Evolutionary conservation across 2,797 vertebrate genomes (phyloP), one percentile per base, ranked within the genome.

Genomic region (Diplodus sargus): DNA sequence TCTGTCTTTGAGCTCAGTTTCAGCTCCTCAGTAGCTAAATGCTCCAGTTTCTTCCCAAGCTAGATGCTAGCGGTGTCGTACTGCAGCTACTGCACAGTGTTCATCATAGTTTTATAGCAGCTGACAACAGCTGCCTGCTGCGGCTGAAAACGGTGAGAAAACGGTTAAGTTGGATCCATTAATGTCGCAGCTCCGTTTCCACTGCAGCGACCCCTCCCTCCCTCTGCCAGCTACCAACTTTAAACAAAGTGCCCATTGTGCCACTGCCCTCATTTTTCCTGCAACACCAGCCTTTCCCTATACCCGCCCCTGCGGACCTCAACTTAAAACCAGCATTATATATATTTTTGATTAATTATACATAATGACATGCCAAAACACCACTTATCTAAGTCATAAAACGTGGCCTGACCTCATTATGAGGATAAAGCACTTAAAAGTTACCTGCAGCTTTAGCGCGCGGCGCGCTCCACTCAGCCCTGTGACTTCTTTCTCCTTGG

Each of bases 171-270:
- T 89, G 51, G 85, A 70, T 88, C 83, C 83, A 82, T 89, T 88
- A 90, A 92, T 83, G 87, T 83, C 25, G 23, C 79, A 72, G 85
- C 82, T 85, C 88, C 62, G 4, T 74, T 81, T 75, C 85, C 81
- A 74, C 86, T 18, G 13, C 85, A 49, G 59, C 67, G 48, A 69
- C 81, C 28, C 3, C 28, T 28, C 84, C 87, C 84, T 86, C 85
- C 90, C 51, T 74, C 83, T 20, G 22, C 80, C 47, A 14, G 76
- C 76, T 48, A 71, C 78, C 79, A 64, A 70, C 74, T 84, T 81
- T 52, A 85, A 77, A 95, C 94, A 94, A 92, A 94, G 93, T 94
- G 49, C 65, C 87, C 90, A 93, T 95, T 95, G 93, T 95, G 82
- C 82, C 82, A 39, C 65, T 90, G 91, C 82, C 86, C 90, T 92